A percentile compares a stretch with the other conserved stretches of the same genome.
phyloP scores from a whole-genome alignment of 2,113 vertebrate species.

The Bagarius yarrelli region DNA sequence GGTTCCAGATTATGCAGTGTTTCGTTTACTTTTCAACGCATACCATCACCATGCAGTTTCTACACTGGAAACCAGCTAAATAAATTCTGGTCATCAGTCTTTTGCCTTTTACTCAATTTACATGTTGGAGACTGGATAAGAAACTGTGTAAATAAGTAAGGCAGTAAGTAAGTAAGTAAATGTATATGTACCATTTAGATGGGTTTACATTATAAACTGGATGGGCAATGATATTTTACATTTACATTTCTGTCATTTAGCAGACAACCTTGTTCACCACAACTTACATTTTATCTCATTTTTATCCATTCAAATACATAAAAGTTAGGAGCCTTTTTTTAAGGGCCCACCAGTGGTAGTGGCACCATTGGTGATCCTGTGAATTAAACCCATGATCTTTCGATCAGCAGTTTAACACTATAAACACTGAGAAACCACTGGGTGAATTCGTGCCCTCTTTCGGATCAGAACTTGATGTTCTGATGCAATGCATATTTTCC shows the following conservation, averaged over 20 bases:
- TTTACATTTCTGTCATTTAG: too few relatives aligned
- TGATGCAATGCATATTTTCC: background rate
- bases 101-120: background rate
- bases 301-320: too few relatives aligned
- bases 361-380: too few relatives aligned
- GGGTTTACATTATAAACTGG: background rate
- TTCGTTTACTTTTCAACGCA: background rate
- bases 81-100: background rate
- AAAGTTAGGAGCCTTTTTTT: too few relatives aligned
- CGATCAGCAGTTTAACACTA: too few relatives aligned
- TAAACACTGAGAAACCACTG: too few relatives aligned
- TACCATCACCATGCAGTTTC: background rate
- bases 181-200: background rate
- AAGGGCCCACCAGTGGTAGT: too few relatives aligned
- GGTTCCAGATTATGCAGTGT: too few relatives aligned
- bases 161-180: background rate
- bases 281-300: too few relatives aligned
- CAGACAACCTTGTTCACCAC: too few relatives aligned
- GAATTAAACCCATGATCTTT: too few relatives aligned
- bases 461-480: background rate
- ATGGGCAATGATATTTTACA: background rate
- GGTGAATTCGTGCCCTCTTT: background rate
- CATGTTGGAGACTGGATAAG: background rate
- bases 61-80: background rate
- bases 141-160: background rate